Evolutionary conservation across 1,140 invertebrate genomes (phyloP).

Genomic region (Euwallacea fornicatus): DNA sequence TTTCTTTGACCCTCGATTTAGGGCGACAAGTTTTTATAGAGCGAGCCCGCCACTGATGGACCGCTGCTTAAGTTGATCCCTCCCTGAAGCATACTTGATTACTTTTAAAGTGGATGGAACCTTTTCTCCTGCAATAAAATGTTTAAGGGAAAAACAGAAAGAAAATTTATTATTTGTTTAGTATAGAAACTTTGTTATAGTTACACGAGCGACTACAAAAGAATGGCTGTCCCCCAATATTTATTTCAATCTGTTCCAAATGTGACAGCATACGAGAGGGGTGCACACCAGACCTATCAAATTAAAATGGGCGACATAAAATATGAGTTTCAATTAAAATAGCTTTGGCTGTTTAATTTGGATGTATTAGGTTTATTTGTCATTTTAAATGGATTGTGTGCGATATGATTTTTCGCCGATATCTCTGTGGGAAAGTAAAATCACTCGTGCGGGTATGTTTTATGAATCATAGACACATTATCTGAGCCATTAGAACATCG

Average conservation of each 20-base stretch:
- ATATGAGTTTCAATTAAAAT: constrained; percentile 38
- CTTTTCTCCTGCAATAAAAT: not conserved
- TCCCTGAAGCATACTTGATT: constrained; percentile 18
- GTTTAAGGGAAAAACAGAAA: too few species aligned
- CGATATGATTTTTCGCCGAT: not conserved
- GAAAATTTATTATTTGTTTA: too few species aligned
- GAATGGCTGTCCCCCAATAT: constrained; percentile 23
- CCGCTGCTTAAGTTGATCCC: constrained; percentile 18
- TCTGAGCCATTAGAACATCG: not conserved
- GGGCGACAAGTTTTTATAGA: constrained; percentile 26
- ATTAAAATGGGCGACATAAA: constrained; percentile 31
- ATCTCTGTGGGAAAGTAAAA: not conserved
- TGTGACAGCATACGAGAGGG: constrained; percentile 31
- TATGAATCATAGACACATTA: not conserved
- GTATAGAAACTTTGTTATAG: too few species aligned
- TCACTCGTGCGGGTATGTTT: too few species aligned
- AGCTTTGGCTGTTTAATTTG: constrained; percentile 39
- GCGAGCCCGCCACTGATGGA: constrained; percentile 19
- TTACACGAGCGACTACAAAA: constrained; percentile 12
- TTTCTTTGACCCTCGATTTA: constrained; percentile 26
- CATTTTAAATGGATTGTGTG: constrained; percentile 26
- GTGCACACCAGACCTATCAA: constrained; percentile 8
- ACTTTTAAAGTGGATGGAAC: constrained; percentile 18
- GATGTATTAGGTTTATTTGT: constrained; percentile 38
- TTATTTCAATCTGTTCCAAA: constrained; percentile 35